Percentiles rank a stretch among this genome's conserved stretches.
phyloP scores from a whole-genome alignment of 2,888 invertebrate genomes.

The Himalopsyche anomala region DNA sequence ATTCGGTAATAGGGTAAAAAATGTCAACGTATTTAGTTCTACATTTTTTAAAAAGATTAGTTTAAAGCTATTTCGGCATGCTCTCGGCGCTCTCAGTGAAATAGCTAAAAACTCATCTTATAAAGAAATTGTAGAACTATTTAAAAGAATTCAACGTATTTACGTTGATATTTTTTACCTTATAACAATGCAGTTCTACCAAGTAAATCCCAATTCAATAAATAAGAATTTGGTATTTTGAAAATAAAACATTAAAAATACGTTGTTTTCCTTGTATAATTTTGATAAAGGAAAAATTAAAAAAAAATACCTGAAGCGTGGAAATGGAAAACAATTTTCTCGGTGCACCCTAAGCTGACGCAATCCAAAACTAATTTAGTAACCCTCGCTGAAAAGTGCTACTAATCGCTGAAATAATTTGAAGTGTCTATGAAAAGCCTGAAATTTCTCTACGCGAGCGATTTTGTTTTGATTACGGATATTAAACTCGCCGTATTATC shows the following conservation, averaged over 20 bases:
- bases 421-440: conserved; percentile 49
- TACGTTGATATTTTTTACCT: too few species aligned
- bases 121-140: too few species aligned
- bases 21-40: too few species aligned
- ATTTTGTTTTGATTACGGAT: conserved; percentile 64
- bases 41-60: too few species aligned
- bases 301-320: background rate
- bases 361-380: conserved; percentile 59
- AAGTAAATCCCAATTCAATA: too few species aligned
- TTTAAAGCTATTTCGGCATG: too few species aligned
- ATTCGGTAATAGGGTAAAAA: too few species aligned
- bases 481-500: conserved; percentile 58
- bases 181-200: too few species aligned
- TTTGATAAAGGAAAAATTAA: background rate
- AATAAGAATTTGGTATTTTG: too few species aligned
- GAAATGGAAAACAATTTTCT: conserved; percentile 56
- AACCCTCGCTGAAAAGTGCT: conserved; percentile 50
- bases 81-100: too few species aligned
- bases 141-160: too few species aligned
- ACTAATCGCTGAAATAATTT: conserved; percentile 61
- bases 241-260: background rate
- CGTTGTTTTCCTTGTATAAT: background rate
- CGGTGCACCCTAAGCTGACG: conserved; percentile 42
- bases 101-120: too few species aligned
- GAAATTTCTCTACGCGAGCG: conserved; percentile 48